phyloP scores from a whole-genome alignment of 1,140 invertebrate genomes.

The Bicyclus anynana region DNA sequence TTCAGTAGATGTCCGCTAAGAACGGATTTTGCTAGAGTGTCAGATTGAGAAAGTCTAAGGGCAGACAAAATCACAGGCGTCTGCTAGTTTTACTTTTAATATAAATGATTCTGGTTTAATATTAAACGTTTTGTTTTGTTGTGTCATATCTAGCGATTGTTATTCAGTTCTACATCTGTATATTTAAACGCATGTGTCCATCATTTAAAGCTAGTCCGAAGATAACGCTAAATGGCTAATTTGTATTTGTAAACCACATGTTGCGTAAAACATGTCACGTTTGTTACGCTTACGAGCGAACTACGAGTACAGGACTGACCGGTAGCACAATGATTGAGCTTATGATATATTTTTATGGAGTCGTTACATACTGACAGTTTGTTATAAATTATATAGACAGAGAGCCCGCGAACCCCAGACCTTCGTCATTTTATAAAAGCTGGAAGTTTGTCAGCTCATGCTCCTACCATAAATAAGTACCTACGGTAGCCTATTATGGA shows the following conservation, averaged over 20 bases:
- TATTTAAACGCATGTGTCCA: conserved; percentile 39
- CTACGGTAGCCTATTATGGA: too few species aligned
- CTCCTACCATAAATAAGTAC: too few species aligned
- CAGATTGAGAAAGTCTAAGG: too few species aligned
- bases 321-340: conserved; percentile 30
- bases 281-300: conserved; percentile 31
- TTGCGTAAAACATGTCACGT: conserved; percentile 61
- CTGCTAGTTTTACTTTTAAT: too few species aligned
- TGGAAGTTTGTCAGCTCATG: too few species aligned
- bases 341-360: conserved; percentile 28
- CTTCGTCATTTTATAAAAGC: too few species aligned
- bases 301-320: conserved; percentile 34
- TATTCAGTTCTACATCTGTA: conserved; percentile 28
- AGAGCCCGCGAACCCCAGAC: too few species aligned
- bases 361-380: conserved; percentile 24
- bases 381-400: conserved; percentile 24
- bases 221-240: conserved; percentile 71
- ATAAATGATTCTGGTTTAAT: too few species aligned
- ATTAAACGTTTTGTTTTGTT: too few species aligned
- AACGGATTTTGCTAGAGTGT: too few species aligned
- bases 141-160: not conserved
- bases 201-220: conserved; percentile 40
- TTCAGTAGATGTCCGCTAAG: too few species aligned
- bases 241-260: conserved; percentile 57
- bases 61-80: too few species aligned